These are phyloP conservation scores for Pherbina coryleti DNA, from an alignment of 2,888 invertebrate genomes.

Conservation along the genomic window DNA sequence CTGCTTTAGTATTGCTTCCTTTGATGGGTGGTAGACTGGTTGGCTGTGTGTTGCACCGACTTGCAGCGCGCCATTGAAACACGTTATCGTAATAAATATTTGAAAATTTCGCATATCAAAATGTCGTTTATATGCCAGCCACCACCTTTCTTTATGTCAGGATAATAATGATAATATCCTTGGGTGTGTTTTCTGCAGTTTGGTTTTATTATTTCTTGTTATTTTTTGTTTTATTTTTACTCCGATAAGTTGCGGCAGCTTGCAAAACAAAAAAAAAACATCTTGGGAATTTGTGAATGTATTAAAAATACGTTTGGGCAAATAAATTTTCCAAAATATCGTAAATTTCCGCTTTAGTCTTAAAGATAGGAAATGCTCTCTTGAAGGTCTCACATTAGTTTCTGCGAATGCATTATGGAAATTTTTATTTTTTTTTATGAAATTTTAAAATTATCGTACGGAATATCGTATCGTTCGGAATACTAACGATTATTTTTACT, in stretches of 20 bases:
- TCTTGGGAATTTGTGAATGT: too few species aligned
- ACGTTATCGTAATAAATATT: conserved; percentile 34
- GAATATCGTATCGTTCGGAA: too few species aligned
- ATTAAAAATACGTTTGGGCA: background rate
- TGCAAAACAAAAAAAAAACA: background rate
- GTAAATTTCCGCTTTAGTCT: background rate
- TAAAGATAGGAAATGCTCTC: too few species aligned
- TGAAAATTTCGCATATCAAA: conserved; percentile 32
- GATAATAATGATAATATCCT: conserved; percentile 21
- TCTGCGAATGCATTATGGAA: background rate
- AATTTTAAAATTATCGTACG: too few species aligned
- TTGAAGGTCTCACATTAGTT: too few species aligned
- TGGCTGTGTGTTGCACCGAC: background rate
- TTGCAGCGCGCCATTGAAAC: conserved; percentile 7
- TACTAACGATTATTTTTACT: too few species aligned
- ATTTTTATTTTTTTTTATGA: too few species aligned
- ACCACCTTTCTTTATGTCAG: conserved; percentile 13
- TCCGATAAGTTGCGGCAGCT: background rate
- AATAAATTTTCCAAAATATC: background rate
- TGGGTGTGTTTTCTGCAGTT: background rate
- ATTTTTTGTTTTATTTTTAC: background rate
- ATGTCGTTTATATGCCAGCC: conserved; percentile 18
- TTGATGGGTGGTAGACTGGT: background rate
- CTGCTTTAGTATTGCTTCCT: too few species aligned
- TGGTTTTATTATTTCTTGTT: background rate